Conservation (phyloP, 2,888 invertebrate species). For the Kuschelorhynchus macadamiae region DNA sequence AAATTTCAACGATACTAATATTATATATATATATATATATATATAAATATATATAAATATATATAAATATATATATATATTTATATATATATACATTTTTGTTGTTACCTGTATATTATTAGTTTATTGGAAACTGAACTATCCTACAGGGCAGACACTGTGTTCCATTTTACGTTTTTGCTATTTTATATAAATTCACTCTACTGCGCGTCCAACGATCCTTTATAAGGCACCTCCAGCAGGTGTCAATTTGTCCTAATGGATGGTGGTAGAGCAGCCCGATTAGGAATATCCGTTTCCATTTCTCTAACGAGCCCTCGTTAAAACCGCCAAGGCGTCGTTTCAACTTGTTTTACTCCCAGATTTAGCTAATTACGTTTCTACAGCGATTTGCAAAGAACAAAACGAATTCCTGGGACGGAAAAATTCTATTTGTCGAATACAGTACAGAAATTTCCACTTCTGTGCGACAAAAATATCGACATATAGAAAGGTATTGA, state of each 20-base stretch:
- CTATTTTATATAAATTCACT: conserved; percentile 5
- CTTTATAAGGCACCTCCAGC: conserved; percentile 49
- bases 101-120: too few relatives aligned
- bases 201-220: conserved; percentile 15
- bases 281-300: conserved; percentile 34
- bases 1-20: too few relatives aligned
- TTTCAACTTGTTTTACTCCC: conserved; percentile 26
- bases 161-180: too few relatives aligned
- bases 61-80: background rate
- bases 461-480: too few relatives aligned
- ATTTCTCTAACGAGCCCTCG: conserved; percentile 37
- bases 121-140: too few relatives aligned
- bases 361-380: conserved; percentile 28
- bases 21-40: too few relatives aligned
- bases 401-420: background rate
- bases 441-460: too few relatives aligned
- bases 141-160: too few relatives aligned
- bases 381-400: conserved; percentile 7
- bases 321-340: conserved; percentile 26
- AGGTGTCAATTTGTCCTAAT: conserved; percentile 71
- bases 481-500: too few relatives aligned
- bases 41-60: background rate
- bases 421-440: too few relatives aligned
- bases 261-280: conserved; percentile 58
- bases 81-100: background rate